phyloP scores from a whole-genome alignment of 2,797 vertebrate species.

The Pelodytes ibericus region DNA sequence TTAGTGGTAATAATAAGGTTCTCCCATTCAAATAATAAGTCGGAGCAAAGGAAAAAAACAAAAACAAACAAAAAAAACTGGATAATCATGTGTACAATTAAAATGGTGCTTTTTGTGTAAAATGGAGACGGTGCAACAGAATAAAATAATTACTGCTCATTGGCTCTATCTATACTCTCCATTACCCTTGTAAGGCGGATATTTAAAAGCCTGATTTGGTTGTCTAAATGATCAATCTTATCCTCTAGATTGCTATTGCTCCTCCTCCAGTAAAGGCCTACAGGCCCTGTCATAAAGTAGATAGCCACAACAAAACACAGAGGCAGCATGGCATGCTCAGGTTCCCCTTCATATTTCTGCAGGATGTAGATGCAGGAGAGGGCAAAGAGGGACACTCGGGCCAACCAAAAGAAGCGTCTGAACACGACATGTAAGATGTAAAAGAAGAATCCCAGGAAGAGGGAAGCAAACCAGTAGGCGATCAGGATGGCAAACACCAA shows the following conservation, averaged over 20 bases:
- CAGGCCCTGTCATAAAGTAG: constrained; percentile 95
- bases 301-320: constrained; percentile 92
- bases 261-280: constrained; percentile 89
- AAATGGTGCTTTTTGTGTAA: constrained; percentile 36
- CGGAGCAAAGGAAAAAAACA: too few relatives aligned
- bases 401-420: constrained; percentile 94
- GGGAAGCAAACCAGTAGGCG: constrained; percentile 91
- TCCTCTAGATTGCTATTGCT: constrained; percentile 83
- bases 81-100: background rate
- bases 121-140: constrained; percentile 59
- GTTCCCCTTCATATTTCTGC: constrained; percentile 94
- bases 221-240: constrained; percentile 94
- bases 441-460: constrained; percentile 91
- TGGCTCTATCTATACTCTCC: constrained; percentile 83
- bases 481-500: constrained; percentile 84
- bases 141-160: constrained; percentile 74
- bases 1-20: too few relatives aligned
- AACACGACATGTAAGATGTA: constrained; percentile 85
- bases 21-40: too few relatives aligned
- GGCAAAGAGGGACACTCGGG: constrained; percentile 84
- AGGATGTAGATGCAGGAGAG: constrained; percentile 96
- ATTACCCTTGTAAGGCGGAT: constrained; percentile 92
- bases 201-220: constrained; percentile 92
- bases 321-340: constrained; percentile 85
- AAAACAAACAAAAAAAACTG: too few relatives aligned